These are phyloP conservation scores for Ptilodon capucinus DNA, from an alignment of 2,888 invertebrate species.

Conservation along the genomic window DNA sequence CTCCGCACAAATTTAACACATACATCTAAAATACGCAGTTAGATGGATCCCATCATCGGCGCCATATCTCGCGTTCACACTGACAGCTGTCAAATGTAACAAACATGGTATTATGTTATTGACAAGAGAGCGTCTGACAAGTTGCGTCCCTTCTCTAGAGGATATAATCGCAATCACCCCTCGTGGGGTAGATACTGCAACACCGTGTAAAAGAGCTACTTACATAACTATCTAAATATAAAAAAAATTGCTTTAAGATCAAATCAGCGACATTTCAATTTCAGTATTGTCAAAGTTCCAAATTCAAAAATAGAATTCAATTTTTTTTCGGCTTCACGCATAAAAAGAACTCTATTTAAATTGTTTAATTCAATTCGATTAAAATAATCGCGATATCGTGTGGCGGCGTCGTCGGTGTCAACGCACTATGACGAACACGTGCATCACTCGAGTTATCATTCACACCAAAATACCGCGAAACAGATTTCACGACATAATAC, in stretches of 20 bases:
- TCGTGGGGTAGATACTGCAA: not conserved
- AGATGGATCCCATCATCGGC: not conserved
- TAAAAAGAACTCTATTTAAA: not conserved
- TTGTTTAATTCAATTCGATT: not conserved
- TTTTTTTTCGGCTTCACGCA: not conserved
- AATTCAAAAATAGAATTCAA: not conserved
- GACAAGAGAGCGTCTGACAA: not conserved
- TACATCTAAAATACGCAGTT: not conserved
- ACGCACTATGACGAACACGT: not conserved
- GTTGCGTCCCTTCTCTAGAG: not conserved
- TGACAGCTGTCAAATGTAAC: not conserved
- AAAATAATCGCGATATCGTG: not conserved
- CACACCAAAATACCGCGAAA: not conserved
- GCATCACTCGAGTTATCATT: not conserved
- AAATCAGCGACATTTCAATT: no score
- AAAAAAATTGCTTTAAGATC: no score
- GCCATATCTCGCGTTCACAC: not conserved
- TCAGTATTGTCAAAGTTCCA: no score
- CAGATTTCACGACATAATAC: not conserved
- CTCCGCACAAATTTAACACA: no score
- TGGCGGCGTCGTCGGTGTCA: not conserved
- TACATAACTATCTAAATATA: no score
- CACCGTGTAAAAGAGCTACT: no score
- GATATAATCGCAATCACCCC: not conserved
- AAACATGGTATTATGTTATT: not conserved